Evolutionary conservation across 2,888 invertebrate genomes (phyloP), one percentile per base, ranked within the genome.

Genomic region (Pyrrhosoma nymphula): DNA sequence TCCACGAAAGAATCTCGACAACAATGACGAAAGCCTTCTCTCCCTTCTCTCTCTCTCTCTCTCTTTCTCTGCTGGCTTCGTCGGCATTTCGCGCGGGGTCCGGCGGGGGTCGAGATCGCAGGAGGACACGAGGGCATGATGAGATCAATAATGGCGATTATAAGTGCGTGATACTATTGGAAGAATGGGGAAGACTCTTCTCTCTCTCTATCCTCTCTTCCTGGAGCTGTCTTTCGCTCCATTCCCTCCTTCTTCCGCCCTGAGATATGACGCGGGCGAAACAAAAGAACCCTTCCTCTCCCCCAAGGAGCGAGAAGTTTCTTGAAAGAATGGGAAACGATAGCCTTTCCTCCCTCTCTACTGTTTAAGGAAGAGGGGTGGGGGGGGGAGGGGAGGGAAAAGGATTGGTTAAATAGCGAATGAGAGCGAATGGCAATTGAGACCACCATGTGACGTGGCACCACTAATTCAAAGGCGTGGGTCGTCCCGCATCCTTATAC

Each of bases 141-240:
- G 82, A 82, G 30, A 82, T 82, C 82, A 82, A 82, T 82, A 82
- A 82, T 16, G 35, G 82, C 82, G 82, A 82, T 82, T 82, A n/a
- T n/a, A 35, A 82, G 35, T 82, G 82, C 82, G 82, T 35, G 82
- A 82, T 82, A 82, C n/a, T 16, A 82, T 35, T 18, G 82, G 26
- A 35, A 35, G 60, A 60, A 60, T 60, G 35, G 35, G 35, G 18
- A 16, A 16, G n/a, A 69, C n/a, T 6, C 0, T n/a, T 69, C n/a
- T n/a, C n/a, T 23, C 26, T 8, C 16, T 20, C 60, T 60, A 20
- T 69, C 26, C 0, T 0, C 26, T 23, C n/a, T n/a, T n/a, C n/a
- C n/a, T n/a, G n/a, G n/a, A n/a, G n/a, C n/a, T n/a, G n/a, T n/a
- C n/a, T n/a, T n/a, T n/a, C n/a, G n/a, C n/a, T n/a, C 12, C 26